Conservation (phyloP, 1,140 invertebrate species). For the Sminthurides bifidus region DNA sequence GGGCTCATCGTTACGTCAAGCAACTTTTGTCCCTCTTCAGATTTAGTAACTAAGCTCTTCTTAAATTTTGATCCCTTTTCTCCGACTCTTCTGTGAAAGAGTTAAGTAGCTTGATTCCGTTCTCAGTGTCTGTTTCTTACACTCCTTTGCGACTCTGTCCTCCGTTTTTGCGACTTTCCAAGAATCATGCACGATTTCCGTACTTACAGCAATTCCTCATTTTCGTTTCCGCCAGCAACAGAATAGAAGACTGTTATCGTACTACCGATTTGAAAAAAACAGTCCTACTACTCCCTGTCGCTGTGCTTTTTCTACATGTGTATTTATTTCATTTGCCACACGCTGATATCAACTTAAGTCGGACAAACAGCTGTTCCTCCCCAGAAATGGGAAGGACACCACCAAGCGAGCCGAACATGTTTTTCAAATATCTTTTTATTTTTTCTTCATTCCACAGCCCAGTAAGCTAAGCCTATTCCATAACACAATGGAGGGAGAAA, state of each 20-base stretch:
- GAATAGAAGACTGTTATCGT: background rate
- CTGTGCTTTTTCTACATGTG: no score
- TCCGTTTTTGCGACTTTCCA: no score
- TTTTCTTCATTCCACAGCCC: background rate
- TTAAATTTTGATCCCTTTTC: background rate
- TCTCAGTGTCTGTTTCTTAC: no score
- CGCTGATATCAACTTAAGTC: no score
- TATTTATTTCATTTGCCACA: no score
- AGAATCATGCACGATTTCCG: no score
- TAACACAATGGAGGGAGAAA: background rate
- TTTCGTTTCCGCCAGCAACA: background rate
- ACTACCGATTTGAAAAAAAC: no score
- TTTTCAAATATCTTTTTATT: background rate
- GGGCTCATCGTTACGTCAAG: no score
- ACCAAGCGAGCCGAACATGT: background rate
- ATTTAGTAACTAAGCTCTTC: slow-evolving; percentile 8
- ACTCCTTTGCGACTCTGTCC: no score
- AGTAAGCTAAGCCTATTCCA: background rate
- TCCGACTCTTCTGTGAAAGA: background rate
- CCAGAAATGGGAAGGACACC: background rate
- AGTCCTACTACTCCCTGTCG: no score
- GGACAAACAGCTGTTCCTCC: no score
- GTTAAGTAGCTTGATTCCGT: background rate
- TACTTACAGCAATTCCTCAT: background rate
- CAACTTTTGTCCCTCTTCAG: slow-evolving; percentile 12